Percentiles rank a stretch among this genome's conserved stretches.
Conservation (phyloP, 1,140 invertebrate genomes). For the Drosophila pruinosa region DNA sequence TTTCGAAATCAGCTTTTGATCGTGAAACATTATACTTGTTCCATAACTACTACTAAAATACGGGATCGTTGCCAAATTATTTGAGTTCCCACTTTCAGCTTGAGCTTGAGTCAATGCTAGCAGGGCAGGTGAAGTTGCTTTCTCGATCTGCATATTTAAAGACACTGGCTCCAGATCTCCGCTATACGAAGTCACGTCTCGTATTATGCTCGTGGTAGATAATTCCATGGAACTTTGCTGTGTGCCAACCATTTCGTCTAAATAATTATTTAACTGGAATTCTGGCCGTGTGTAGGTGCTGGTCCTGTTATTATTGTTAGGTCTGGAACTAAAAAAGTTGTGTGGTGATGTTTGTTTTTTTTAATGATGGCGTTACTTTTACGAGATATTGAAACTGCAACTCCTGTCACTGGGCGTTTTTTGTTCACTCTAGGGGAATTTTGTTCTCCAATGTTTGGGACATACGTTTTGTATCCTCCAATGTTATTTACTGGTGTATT, state of each 20-base stretch:
- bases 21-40: conserved; percentile 26
- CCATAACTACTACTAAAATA: conserved; percentile 51
- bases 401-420: no score
- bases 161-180: not conserved
- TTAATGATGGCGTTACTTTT: not conserved
- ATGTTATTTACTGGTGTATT: not conserved
- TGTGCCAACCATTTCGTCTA: conserved; percentile 54
- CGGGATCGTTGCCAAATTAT: conserved; percentile 23
- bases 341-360: not conserved
- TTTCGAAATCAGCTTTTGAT: conserved; percentile 28
- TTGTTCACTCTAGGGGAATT: no score
- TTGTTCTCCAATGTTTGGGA: no score
- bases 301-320: not conserved
- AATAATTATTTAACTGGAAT: conserved; percentile 15
- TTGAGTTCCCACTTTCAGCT: conserved; percentile 24
- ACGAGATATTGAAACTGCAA: no score
- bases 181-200: conserved; percentile 12
- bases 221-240: conserved; percentile 35
- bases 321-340: not conserved
- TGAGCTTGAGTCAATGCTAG: conserved; percentile 14
- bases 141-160: conserved; percentile 18
- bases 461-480: no score
- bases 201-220: not conserved
- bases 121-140: conserved; percentile 16
- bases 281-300: not conserved